A percentile compares a stretch with the other conserved stretches of the same genome.
Conservation (phyloP, 2,797 vertebrate species). For the Poeciliopsis gracilis region DNA sequence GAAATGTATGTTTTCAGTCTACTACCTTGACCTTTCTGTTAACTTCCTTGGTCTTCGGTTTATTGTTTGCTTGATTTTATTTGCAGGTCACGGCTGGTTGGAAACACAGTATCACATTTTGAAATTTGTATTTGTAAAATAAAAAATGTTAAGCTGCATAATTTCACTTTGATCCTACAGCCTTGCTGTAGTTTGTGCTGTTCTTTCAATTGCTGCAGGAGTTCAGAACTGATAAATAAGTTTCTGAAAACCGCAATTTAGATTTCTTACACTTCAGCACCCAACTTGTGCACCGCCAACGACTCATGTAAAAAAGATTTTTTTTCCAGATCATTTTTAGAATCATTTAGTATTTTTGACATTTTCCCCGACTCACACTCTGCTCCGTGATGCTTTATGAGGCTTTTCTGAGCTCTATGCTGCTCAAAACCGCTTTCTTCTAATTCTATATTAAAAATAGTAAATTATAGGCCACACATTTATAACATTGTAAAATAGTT, state of each 20-base stretch:
- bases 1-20: background rate
- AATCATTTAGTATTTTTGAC: background rate
- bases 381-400: background rate
- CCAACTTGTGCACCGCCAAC: background rate
- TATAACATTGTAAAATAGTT: conserved; percentile 48
- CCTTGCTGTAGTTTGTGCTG: background rate
- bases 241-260: background rate
- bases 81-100: background rate
- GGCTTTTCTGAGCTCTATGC: background rate
- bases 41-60: background rate
- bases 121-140: background rate
- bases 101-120: background rate
- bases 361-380: background rate
- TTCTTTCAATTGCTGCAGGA: too few species aligned
- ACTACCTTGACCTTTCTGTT: background rate
- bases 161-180: background rate
- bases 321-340: background rate
- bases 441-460: conserved; percentile 33
- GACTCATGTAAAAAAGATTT: background rate
- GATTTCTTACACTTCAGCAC: background rate
- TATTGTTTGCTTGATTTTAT: background rate
- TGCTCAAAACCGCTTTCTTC: conserved; percentile 29
- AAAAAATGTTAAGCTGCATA: background rate
- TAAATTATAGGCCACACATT: conserved; percentile 35
- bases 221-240: background rate